Evolutionary conservation across 2,113 vertebrate genomes (phyloP).

Genomic region (Clarias macrocephalus): DNA sequence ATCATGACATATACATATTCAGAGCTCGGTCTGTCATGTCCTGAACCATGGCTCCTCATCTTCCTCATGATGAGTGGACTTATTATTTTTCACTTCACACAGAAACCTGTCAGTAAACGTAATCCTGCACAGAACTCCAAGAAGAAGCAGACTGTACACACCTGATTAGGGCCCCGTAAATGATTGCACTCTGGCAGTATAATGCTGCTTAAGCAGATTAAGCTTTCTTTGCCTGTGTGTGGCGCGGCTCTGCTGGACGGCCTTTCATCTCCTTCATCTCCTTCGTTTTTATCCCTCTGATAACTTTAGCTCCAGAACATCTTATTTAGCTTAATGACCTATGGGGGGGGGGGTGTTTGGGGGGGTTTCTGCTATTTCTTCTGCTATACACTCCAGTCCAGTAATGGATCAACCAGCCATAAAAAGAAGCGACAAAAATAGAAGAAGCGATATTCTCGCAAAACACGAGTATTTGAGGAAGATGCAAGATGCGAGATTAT

Average conservation of each 20-base stretch:
- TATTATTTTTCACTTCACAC: neutral
- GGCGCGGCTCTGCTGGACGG: slow-evolving; percentile 29
- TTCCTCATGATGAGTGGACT: neutral
- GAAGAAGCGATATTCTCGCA: too few species aligned
- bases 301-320: slow-evolving; percentile 21
- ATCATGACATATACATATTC: too few species aligned
- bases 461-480: too few species aligned
- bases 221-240: slow-evolving; percentile 47
- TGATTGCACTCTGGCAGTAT: slow-evolving; percentile 49
- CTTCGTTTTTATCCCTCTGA: neutral
- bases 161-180: slow-evolving; percentile 52
- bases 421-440: too few species aligned
- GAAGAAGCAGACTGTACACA: slow-evolving; percentile 57
- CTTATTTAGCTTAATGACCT: neutral
- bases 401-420: too few species aligned
- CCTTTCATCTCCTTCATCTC: slow-evolving; percentile 20
- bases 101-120: slow-evolving; percentile 54
- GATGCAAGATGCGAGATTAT: too few species aligned
- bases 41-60: neutral
- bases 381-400: too few species aligned
- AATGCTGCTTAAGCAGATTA: slow-evolving; percentile 45
- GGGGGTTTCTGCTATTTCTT: too few species aligned
- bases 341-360: too few species aligned
- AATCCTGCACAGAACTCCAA: slow-evolving; percentile 47
- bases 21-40: neutral